Base-by-base conservation (phyloP, 2,797 vertebrate genomes). In the Sphenopsis melanotis region DNA sequence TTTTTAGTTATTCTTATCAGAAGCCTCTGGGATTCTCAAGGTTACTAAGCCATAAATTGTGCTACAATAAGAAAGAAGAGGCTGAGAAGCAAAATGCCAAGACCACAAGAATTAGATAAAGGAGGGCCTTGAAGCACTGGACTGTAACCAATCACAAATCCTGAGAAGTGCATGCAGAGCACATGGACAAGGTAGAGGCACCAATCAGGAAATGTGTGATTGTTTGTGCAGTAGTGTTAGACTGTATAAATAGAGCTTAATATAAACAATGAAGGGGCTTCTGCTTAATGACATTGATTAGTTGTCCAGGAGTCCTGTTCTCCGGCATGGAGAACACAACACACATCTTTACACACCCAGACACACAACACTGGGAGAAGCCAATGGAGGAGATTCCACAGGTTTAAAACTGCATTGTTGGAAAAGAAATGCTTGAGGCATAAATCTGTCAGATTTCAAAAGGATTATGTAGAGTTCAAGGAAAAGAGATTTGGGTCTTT, bases 371-470 rank as follows among this genome's bases (percentile, higher is more conserved):
- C 55, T 86, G 41, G 41, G 70, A 95, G 36, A 87, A 82, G 69
- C 44, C 52, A 70, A 47, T 11, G 20, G 37, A 92, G 81, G 56
- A 63, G 68, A 89, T 92, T 66, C 66, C 12, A 1, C 53, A 83
- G 87, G 65, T 87, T 96, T 95, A 74, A 87, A 92, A 90, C 37
- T 27, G 64, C 20, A 77, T 81, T 89, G 79, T 65, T 82, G 59
- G 47, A 42, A 83, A 90, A 91, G 56, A 90, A 96, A 86, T 56
- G 78, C 78, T 82, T 1, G 12, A 90, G 93, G 84, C 39, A 89
- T 61, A 64, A 72, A 92, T 76, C 78, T 42, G 81, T 77, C 64
- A 32, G 10, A 79, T 90, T 64, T 86, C 80, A 66, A 92, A 90
- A 57, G 78, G 90, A 91, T 94, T 84, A 4, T 5, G 47, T 26